Conservation (phyloP, 2,888 invertebrate species). For the Cheilosia urbana region DNA sequence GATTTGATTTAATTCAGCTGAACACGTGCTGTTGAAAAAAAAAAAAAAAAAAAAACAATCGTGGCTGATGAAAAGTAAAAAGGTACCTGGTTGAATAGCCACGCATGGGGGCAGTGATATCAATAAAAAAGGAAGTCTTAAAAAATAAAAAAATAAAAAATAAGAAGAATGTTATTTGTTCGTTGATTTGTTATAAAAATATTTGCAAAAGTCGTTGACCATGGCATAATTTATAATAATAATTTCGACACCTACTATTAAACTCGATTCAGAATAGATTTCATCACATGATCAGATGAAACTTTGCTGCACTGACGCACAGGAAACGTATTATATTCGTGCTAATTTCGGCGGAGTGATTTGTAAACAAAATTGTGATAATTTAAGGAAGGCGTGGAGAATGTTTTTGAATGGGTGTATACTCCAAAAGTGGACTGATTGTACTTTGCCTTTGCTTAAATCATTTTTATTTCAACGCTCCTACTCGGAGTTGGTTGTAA, state of each 20-base stretch:
- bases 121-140: constrained; percentile 9
- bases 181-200: constrained; percentile 18
- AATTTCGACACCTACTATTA: neutral
- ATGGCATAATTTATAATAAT: too few relatives aligned
- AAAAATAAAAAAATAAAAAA: constrained; percentile 7
- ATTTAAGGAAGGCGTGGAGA: too few relatives aligned
- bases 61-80: neutral
- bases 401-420: too few relatives aligned
- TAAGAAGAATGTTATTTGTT: neutral
- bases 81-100: neutral
- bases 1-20: neutral
- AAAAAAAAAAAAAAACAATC: neutral
- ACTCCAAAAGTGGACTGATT: too few relatives aligned
- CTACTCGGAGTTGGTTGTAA: too few relatives aligned
- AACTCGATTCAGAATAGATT: neutral
- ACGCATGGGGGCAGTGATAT: constrained; percentile 1
- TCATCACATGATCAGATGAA: too few relatives aligned
- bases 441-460: too few relatives aligned
- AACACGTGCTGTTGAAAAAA: constrained; percentile 20
- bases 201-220: constrained; percentile 44
- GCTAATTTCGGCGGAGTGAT: too few relatives aligned
- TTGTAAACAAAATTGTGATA: too few relatives aligned
- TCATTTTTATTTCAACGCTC: too few relatives aligned
- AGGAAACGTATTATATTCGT: too few relatives aligned
- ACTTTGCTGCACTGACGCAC: too few relatives aligned